Base-by-base conservation (phyloP, 2,797 vertebrate species). In the Arnoldichthys spilopterus region DNA sequence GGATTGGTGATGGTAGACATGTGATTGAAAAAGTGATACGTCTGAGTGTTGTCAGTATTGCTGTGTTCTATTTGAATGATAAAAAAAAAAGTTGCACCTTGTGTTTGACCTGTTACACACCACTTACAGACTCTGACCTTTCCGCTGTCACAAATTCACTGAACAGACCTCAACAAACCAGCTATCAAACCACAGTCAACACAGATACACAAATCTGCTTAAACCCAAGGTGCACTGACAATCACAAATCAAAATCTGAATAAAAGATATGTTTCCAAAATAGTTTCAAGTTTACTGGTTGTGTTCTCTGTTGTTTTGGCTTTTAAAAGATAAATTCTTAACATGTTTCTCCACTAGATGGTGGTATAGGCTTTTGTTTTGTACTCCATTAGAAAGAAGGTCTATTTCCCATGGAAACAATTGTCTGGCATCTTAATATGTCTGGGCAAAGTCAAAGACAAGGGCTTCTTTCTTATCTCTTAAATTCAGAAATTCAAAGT, bases 231-330 rank as follows among this genome's bases (percentile, higher is more conserved):
- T 93, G 93, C 92, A 92, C 91, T 91, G 93, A 93, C 92, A 93
- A 94, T 94, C 93, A 78, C 89, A 89, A 89, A 90, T 90, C 90
- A 92, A 76, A 89, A 91, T 88, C 87, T 92, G 89, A 94, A 93
- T 94, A 94, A 94, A 93, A 81, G 69, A 28, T 37, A 75, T 80
- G 74, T 85, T 82, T 76, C 56, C 58, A 76, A 77, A 72, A 70
- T 37, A 51, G 26, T 6, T 56, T 24, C 28, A 5, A 22, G 8
- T 26, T 73, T 53, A 20, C 49, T 66, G 59, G 15, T 68, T 24
- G 26, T 76, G 24, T 51, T 30, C 24, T 61, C 24, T 61, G n/a
- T 53, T 20, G 1, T 80, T 54, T 32, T 12, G 18, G 18, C 18
- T 6, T 11, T 2, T 54, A 20, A 9, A 53, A 24, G 18, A 18